Base-by-base conservation (phyloP, 2,797 vertebrate species). In the Percopsis omiscomaycus region DNA sequence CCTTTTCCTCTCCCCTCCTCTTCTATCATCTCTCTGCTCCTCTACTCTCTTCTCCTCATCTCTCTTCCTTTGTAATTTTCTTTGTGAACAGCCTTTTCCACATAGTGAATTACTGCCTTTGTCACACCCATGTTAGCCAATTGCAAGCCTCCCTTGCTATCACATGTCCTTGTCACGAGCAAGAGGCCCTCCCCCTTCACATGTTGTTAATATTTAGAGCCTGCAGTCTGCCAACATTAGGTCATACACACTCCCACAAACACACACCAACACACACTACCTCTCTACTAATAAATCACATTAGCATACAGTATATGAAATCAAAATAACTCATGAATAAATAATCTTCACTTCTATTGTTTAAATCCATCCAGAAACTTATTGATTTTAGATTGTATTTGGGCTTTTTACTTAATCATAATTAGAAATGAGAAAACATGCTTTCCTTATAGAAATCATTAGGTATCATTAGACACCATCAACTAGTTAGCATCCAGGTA, bases 141-240 rank as follows among this genome's bases (percentile, higher is more conserved):
- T 90, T 12, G 54, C 0, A 49, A 64, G 42, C 48, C 45, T 47
- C 47, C 30, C 28, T 44, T 46, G 56, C 37, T 11, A 75, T 79
- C 83, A 83, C 71, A 45, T 80, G 75, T n/a, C 29, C 3, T 0
- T 2, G 13, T 63, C 55, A 66, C 46, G 29, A 48, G 37, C 65
- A 15, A 2, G 45, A 16, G 10, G 48, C 70, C 70, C 63, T 37
- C 22, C 71, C 70, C 32, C 52, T 49, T 47, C 49, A 30, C 54
- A 9, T 71, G 65, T 80, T 79, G 77, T 90, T 88, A 85, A 87
- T 90, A 90, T 88, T 89, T 78, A 88, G 73, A 77, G 69, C 81
- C 86, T 89, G 89, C 87, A 85, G 84, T 80, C 58, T 37, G 29
- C 54, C 16, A 69, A 78, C 76, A 75, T 78, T 74, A 78, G 78